Base-by-base conservation (phyloP, 2,888 invertebrate species). In the Lysandra coridon region DNA sequence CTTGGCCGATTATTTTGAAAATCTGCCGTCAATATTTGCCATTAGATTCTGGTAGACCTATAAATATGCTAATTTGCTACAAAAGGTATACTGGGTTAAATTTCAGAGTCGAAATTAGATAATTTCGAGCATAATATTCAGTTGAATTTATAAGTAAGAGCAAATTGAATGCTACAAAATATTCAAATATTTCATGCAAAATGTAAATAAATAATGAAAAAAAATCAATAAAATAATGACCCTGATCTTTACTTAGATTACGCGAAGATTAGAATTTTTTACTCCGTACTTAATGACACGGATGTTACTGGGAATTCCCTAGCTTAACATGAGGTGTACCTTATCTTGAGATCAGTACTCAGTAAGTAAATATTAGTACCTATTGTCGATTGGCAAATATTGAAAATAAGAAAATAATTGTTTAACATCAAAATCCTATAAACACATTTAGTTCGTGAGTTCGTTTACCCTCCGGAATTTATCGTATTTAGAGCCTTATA, bases 251-350 rank as follows among this genome's bases (percentile, higher is more conserved):
- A 69, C 12, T 33, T 14, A 57, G 69, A 69, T 69, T 33, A 69
- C 69, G 69, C 33, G 33, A 69, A 69, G 69, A 69, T 64, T 64
- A 30, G 33, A 7, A 33, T 69, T 69, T 69, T 69, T 69, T 69
- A 17, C 33, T 37, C 3, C 5, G 33, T 37, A 5, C 69, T 37
- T 69, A 69, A 33, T 37, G 69, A 69, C 33, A 37, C 69, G 69
- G 69, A 69, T 69, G 69, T 17, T 69, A 17, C 5, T 37, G 69
- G 33, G 14, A 37, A 69, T 69, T 17, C 33, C 69, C 69, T 37
- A 69, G 69, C 69, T 33, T 14, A 69, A 14, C 14, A 14, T 33
- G 17, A 37, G 5, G 49, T 49, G 12, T 30, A 64, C 30, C 30
- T 23, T 30, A 64, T 30, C 30, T 64, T 30, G 10, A 64, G 10